Conservation (phyloP, 2,113 vertebrate genomes). For the Thryonomys swinderianus region DNA sequence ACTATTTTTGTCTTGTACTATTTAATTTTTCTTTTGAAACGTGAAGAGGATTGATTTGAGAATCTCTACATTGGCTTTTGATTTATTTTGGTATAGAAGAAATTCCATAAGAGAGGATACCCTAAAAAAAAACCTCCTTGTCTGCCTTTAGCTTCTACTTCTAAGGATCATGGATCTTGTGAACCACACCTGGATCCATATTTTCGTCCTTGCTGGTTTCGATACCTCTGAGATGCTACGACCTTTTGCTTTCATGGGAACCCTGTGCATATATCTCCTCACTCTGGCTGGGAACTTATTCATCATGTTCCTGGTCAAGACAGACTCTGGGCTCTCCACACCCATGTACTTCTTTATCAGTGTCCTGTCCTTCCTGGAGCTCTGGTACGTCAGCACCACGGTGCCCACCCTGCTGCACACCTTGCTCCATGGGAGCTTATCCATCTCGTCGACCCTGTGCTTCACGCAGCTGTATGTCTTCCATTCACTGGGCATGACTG, state of each 20-base stretch:
- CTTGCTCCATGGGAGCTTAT: neutral
- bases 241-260: neutral
- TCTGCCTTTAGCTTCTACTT: neutral
- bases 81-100: neutral
- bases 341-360: conserved; percentile 77
- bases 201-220: conserved; percentile 55
- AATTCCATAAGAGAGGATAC: neutral
- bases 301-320: conserved; percentile 66
- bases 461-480: conserved; percentile 70
- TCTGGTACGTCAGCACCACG: conserved; percentile 50
- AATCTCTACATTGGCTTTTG: neutral
- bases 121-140: neutral
- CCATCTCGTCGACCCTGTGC: conserved; percentile 57
- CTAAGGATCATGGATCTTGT: neutral
- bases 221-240: neutral
- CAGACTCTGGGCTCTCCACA: conserved; percentile 45
- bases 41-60: neutral
- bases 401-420: conserved; percentile 64
- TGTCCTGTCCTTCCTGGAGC: conserved; percentile 69
- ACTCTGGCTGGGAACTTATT: conserved; percentile 69
- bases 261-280: conserved; percentile 68
- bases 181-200: neutral
- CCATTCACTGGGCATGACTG: conserved; percentile 62
- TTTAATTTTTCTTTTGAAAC: neutral
- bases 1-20: neutral